phyloP scores from a whole-genome alignment of 1,140 invertebrate species.

The Drosophila insularis region DNA sequence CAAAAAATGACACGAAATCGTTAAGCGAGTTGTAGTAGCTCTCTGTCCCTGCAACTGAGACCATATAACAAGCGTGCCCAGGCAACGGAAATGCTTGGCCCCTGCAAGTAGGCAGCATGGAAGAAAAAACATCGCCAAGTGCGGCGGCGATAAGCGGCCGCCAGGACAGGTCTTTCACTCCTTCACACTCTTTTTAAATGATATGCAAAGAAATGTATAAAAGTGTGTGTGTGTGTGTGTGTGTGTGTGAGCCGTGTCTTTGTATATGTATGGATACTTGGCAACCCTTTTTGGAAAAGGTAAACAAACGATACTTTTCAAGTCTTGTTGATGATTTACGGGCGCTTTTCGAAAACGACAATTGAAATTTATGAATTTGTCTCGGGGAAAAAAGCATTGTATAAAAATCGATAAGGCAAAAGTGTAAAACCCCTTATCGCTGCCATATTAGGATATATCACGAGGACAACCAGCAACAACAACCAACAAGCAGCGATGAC shows the following conservation, averaged over 20 bases:
- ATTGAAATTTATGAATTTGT: constrained; percentile 18
- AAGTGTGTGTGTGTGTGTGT: constrained; percentile 17
- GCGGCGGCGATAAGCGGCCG: constrained; percentile 69
- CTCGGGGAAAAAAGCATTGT: neutral
- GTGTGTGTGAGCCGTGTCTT: constrained; percentile 24
- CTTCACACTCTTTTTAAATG: constrained; percentile 48
- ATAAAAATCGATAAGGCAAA: neutral
- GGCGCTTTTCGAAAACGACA: constrained; percentile 11
- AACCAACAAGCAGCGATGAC: constrained; percentile 51
- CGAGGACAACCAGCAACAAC: neutral
- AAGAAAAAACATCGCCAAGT: constrained; percentile 51
- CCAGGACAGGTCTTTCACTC: neutral
- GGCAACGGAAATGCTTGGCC: constrained; percentile 72
- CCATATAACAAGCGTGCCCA: constrained; percentile 70
- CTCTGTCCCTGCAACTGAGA: constrained; percentile 19
- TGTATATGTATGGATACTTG: constrained; percentile 13
- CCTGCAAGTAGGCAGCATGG: constrained; percentile 36
- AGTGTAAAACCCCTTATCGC: constrained; percentile 52
- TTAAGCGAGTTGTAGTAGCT: constrained; percentile 52
- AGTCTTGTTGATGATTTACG: constrained; percentile 11
- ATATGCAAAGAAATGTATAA: constrained; percentile 76
- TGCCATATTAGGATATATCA: constrained; percentile 38
- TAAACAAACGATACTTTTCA: constrained; percentile 42
- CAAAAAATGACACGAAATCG: constrained; percentile 80
- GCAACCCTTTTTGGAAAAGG: constrained; percentile 34